Evolutionary conservation across 2,113 vertebrate genomes (phyloP).

Genomic region (Cervus canadensis): DNA sequence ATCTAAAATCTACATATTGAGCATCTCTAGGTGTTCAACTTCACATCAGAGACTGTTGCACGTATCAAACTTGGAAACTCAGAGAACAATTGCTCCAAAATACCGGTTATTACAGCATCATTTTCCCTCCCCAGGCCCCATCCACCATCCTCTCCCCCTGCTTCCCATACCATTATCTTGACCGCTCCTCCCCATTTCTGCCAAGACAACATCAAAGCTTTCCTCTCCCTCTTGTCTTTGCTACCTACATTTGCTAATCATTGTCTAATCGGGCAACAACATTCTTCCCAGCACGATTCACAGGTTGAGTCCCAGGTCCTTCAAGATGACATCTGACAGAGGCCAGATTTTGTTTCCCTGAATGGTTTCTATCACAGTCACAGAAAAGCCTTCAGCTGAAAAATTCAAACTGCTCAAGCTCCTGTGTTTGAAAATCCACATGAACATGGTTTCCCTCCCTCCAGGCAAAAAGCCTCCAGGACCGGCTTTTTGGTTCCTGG

Average conservation of each 20-base stretch:
- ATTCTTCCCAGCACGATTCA: background rate
- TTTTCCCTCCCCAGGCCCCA: fast-evolving
- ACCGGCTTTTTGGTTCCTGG: background rate
- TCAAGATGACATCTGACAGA: background rate
- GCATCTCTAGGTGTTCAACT: background rate
- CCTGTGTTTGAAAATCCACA: background rate
- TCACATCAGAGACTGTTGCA: background rate
- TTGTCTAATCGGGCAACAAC: background rate
- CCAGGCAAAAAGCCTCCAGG: background rate
- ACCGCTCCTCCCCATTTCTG: background rate
- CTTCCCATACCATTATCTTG: background rate
- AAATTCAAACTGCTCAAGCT: background rate
- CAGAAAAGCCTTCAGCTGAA: background rate
- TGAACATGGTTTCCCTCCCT: background rate
- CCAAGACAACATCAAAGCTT: background rate
- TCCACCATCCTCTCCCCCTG: background rate
- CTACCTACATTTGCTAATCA: background rate
- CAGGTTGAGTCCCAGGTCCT: background rate
- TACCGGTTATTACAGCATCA: fast-evolving
- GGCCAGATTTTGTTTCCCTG: background rate
- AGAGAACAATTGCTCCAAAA: background rate
- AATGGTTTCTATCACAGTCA: background rate
- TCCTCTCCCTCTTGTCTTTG: background rate
- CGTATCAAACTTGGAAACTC: background rate
- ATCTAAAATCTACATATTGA: background rate